Percentiles rank a stretch among this genome's conserved stretches.
These are phyloP conservation scores for Takifugu ocellatus DNA, from an alignment of 2,797 vertebrate species.

Conservation along the genomic window DNA sequence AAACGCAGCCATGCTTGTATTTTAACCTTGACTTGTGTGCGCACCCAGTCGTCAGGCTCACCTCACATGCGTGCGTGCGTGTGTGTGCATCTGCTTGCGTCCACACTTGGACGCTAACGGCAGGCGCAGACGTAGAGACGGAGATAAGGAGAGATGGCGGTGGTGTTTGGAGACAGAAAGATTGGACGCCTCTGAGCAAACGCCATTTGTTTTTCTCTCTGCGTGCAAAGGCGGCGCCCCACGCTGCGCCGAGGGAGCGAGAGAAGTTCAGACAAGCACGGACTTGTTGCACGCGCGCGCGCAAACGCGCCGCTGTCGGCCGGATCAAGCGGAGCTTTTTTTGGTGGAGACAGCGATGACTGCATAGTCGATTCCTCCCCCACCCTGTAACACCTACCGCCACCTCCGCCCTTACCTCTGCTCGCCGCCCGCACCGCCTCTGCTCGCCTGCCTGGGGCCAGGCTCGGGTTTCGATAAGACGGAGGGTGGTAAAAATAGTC, in stretches of 20 bases:
- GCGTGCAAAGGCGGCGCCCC: constrained; percentile 52
- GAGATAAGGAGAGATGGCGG: background rate
- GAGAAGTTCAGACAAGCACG: constrained; percentile 65
- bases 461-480: constrained; percentile 78
- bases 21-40: constrained; percentile 63
- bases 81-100: constrained; percentile 22
- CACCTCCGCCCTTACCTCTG: constrained; percentile 43
- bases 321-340: constrained; percentile 73
- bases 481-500: constrained; percentile 76
- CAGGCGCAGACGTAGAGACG: constrained; percentile 67
- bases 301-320: constrained; percentile 37
- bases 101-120: constrained; percentile 67
- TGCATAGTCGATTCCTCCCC: constrained; percentile 53
- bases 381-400: constrained; percentile 23
- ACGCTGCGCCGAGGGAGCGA: constrained; percentile 55
- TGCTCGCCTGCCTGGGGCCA: constrained; percentile 79
- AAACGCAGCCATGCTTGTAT: constrained; percentile 61
- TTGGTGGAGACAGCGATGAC: constrained; percentile 63
- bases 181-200: constrained; percentile 66
- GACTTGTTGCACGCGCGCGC: constrained; percentile 47
- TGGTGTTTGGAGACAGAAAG: constrained; percentile 52
- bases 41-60: constrained; percentile 51
- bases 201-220: constrained; percentile 65
- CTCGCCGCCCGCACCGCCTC: constrained; percentile 52
- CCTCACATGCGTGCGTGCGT: constrained; percentile 25